Evolutionary conservation across 2,888 invertebrate species (phyloP), one percentile per base, ranked within the genome.

Genomic region (Clusia tigrina): DNA sequence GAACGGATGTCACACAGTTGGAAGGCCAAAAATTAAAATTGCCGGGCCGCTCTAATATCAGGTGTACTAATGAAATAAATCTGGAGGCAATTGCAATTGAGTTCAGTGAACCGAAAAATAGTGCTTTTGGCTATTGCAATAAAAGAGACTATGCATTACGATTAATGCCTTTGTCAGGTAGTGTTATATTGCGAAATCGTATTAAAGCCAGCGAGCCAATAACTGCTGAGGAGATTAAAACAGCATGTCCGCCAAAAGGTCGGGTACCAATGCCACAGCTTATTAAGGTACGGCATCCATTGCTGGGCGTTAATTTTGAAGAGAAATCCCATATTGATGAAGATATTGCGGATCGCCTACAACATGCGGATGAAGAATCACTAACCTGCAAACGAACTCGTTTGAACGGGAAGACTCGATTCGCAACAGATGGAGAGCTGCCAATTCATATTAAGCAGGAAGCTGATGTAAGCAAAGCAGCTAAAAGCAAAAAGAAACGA

Each of bases 241-340:
- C 59, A 5, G 38, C 62, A n/a, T 69, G 62, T 23, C 60, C 63
- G 6, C 24, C 62, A 1, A 22, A 57, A 3, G 58, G 57, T 1
- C 66, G 67, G 12, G 70, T 76, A 6, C 71, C 69, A 23, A 63
- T 75, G 64, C 78, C 77, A 1, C 23, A 48, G 1, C 56, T 54
- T 15, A 71, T 78, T 15, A 77, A 74, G 46, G 64, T 71, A 9
- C 71, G 78, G 1, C 78, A 78, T 69, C 78, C 78, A 0, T 53
- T 78, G n/a, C 69, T 73, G 17, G 78, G 78, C 1, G 62, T 58
- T 1, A 67, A 73, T n/a, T 78, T 68, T 62, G 53, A 68, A 9
- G 65, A 71, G 3, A 72, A 70, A 58, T 15, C 75, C 5, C 17
- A 64, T 2, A 46, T 78, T 3, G 37, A 64, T 24, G 63, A 67